Evolutionary conservation across 2,888 invertebrate species (phyloP).

Genomic region (Polyommatus iphigenia): DNA sequence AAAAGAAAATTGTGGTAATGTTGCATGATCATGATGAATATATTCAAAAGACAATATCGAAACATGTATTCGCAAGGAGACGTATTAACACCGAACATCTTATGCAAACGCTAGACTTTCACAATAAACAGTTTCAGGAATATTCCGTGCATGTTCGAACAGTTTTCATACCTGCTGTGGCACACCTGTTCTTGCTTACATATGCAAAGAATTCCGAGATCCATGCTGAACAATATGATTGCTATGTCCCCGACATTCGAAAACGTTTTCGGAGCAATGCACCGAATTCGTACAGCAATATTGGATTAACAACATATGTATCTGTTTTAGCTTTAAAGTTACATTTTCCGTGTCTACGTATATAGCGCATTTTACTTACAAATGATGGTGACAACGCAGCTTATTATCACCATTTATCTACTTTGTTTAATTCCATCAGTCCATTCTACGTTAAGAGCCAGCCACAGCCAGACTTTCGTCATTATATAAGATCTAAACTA

Average conservation of each 20-base stretch:
- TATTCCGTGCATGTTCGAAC: slow-evolving; percentile 8
- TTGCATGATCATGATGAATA: not conserved
- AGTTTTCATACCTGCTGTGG: slow-evolving; percentile 12
- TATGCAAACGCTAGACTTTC: not conserved
- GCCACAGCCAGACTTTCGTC: too few species aligned
- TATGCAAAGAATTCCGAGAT: slow-evolving; percentile 17
- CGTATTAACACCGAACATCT: not conserved
- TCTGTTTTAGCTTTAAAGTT: not conserved
- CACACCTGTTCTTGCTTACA: slow-evolving; percentile 21
- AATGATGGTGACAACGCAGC: too few species aligned
- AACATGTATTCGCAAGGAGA: not conserved
- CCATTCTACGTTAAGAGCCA: too few species aligned
- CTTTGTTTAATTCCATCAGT: too few species aligned
- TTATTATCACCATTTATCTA: too few species aligned
- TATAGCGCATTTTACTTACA: too few species aligned
- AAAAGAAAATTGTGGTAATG: too few species aligned
- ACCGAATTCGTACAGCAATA: not conserved
- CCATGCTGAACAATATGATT: slow-evolving; percentile 15
- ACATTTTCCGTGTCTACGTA: too few species aligned
- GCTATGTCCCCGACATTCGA: slow-evolving; percentile 2
- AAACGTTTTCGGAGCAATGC: not conserved
- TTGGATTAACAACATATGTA: not conserved
- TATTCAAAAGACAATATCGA: not conserved
- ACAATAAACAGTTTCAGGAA: slow-evolving; percentile 1
- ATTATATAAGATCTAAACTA: too few species aligned